These are phyloP conservation scores for Sipha maydis DNA, from an alignment of 2,888 invertebrate genomes.

Conservation along the genomic window DNA sequence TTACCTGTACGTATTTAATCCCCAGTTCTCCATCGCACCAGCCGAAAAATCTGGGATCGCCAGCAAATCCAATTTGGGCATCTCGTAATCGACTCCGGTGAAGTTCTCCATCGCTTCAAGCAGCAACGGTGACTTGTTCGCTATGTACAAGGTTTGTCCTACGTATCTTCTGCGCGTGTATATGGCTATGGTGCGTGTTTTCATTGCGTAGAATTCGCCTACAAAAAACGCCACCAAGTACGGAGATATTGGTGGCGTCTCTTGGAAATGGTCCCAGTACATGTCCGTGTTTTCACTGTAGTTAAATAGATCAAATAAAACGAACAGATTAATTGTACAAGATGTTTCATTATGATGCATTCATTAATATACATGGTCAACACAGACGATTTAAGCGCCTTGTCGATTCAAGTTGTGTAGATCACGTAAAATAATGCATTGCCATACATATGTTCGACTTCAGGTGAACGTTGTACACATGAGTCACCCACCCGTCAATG, in stretches of 20 bases:
- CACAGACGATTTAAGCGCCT: too few relatives aligned
- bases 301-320: background rate
- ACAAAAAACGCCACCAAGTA: conserved; percentile 88
- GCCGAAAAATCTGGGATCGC: conserved; percentile 89
- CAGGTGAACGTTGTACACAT: too few relatives aligned
- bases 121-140: conserved; percentile 72
- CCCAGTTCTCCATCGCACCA: conserved; percentile 88
- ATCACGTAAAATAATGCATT: too few relatives aligned
- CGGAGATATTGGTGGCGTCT: conserved; percentile 64
- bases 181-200: conserved; percentile 63
- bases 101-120: conserved; percentile 73
- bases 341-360: too few relatives aligned
- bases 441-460: too few relatives aligned
- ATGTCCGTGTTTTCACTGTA: background rate
- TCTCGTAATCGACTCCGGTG: conserved; percentile 74
- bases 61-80: conserved; percentile 88
- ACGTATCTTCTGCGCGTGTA: conserved; percentile 63
- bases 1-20: conserved; percentile 81
- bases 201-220: conserved; percentile 77
- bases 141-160: conserved; percentile 70
- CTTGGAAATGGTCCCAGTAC: conserved; percentile 62
- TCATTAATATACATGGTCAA: too few relatives aligned
- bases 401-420: too few relatives aligned
- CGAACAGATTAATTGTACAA: background rate
- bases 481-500: too few relatives aligned